A percentile compares a stretch with the other conserved stretches of the same genome.
phyloP scores from a whole-genome alignment of 2,113 vertebrate species.

The Anser brachyrhynchus region DNA sequence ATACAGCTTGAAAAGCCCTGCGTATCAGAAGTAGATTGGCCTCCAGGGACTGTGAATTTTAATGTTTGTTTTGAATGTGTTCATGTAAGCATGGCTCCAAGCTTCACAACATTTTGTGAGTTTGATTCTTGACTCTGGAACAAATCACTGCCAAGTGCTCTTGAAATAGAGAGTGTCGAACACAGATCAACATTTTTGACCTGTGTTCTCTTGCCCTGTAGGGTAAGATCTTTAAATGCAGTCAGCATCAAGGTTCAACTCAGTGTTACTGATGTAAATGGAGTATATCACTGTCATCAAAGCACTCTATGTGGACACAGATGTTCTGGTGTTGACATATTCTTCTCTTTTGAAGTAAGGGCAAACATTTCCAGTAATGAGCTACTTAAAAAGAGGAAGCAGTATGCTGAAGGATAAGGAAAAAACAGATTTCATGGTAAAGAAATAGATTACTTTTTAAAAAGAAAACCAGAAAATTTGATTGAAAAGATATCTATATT shows the following conservation, averaged over 20 bases:
- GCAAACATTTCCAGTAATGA: conserved; percentile 47
- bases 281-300: conserved; percentile 62
- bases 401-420: background rate
- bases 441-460: background rate
- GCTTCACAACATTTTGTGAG: conserved; percentile 7
- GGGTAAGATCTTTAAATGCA: conserved; percentile 65
- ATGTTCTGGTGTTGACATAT: conserved; percentile 63
- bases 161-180: conserved; percentile 57
- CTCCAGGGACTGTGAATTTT: conserved; percentile 45
- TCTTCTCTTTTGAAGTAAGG: conserved; percentile 55
- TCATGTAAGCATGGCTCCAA: conserved; percentile 33
- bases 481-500: background rate
- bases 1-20: background rate
- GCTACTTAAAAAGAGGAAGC: conserved; percentile 20
- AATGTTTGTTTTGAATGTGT: conserved; percentile 45
- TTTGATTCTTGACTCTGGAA: conserved; percentile 61
- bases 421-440: background rate
- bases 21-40: background rate
- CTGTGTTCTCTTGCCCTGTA: conserved; percentile 60
- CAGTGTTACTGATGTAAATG: conserved; percentile 59
- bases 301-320: conserved; percentile 38
- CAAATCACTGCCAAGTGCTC: conserved; percentile 61
- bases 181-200: conserved; percentile 59
- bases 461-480: background rate
- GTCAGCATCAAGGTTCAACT: conserved; percentile 55